A percentile compares a stretch with the other conserved stretches of the same genome.
phyloP scores from a whole-genome alignment of 2,888 invertebrate genomes.

The Stegophylla sp. region DNA sequence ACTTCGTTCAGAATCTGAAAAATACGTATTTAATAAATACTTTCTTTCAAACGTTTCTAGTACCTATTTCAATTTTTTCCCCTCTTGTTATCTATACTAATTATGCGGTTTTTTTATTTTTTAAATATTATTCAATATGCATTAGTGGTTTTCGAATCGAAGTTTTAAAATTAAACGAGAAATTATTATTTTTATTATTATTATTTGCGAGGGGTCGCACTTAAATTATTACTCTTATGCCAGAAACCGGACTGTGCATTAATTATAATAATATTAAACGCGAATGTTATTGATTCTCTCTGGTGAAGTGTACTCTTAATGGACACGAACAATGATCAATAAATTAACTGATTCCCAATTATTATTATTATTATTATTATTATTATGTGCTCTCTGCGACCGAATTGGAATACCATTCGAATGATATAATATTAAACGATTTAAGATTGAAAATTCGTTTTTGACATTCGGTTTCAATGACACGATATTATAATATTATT shows the following conservation, averaged over 20 bases:
- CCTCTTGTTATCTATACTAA: too few species aligned
- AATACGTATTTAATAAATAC: too few species aligned
- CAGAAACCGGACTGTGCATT: slow-evolving; percentile 4
- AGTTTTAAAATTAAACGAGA: slow-evolving; percentile 3
- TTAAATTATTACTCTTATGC: background rate
- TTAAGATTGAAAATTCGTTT: too few species aligned
- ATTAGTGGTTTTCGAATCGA: too few species aligned
- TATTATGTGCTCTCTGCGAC: background rate
- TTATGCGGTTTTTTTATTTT: too few species aligned
- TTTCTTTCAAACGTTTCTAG: too few species aligned
- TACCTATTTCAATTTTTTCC: too few species aligned
- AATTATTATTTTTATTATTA: slow-evolving; percentile 1
- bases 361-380: too few species aligned
- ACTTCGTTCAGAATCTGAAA: too few species aligned
- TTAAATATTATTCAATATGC: too few species aligned
- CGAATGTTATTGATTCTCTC: slow-evolving; percentile 7
- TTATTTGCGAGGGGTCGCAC: background rate
- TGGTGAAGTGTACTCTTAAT: background rate
- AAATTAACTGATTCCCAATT: slow-evolving; percentile 6
- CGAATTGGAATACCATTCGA: background rate
- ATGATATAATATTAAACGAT: background rate
- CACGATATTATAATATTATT: too few species aligned
- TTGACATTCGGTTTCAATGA: background rate
- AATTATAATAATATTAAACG: slow-evolving; percentile 9
- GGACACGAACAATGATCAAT: background rate